These are phyloP conservation scores for Nephrocerus scutellatus DNA, from an alignment of 2,888 invertebrate species.

Conservation along the genomic window DNA sequence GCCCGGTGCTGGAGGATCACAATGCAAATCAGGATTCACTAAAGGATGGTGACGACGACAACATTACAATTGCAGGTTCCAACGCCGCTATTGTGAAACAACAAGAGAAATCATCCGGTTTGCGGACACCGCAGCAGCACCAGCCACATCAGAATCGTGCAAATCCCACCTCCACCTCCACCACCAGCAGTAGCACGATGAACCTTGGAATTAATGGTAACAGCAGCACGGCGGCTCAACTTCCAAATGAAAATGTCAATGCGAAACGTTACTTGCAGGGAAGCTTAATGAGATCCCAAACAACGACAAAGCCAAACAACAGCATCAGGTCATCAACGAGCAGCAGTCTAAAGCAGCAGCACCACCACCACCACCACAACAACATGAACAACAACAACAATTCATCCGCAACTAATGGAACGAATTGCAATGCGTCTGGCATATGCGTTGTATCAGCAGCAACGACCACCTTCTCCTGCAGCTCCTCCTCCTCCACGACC, in stretches of 20 bases:
- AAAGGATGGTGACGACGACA: too few relatives aligned
- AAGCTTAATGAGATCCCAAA: constrained; percentile 40
- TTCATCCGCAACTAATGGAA: constrained; percentile 5
- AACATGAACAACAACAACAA: constrained; percentile 2
- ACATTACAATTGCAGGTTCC: too few relatives aligned
- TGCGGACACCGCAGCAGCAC: constrained; percentile 3
- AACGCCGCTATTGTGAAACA: too few relatives aligned
- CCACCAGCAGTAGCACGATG: constrained; percentile 16
- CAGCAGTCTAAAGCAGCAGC: constrained; percentile 12
- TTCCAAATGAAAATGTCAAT: constrained; percentile 6
- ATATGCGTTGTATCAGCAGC: constrained; percentile 17
- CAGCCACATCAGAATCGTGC: constrained; percentile 1
- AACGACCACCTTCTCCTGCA: constrained; percentile 18
- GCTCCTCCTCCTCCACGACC: constrained; percentile 27
- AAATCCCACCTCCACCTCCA: constrained; percentile 16
- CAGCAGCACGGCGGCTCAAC: constrained; percentile 19
- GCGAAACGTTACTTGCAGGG: constrained; percentile 40
- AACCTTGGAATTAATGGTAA: constrained; percentile 22
- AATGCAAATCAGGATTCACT: too few relatives aligned
- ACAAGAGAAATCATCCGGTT: constrained; percentile 16
- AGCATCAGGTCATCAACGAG: constrained; percentile 14
- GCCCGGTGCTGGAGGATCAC: too few relatives aligned
- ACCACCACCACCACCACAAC: constrained; percentile 7
- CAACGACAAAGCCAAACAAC: constrained; percentile 13
- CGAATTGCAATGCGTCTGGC: constrained; percentile 10